Conservation (phyloP, 2,113 vertebrate genomes). For the Protomyctophum bolini region DNA sequence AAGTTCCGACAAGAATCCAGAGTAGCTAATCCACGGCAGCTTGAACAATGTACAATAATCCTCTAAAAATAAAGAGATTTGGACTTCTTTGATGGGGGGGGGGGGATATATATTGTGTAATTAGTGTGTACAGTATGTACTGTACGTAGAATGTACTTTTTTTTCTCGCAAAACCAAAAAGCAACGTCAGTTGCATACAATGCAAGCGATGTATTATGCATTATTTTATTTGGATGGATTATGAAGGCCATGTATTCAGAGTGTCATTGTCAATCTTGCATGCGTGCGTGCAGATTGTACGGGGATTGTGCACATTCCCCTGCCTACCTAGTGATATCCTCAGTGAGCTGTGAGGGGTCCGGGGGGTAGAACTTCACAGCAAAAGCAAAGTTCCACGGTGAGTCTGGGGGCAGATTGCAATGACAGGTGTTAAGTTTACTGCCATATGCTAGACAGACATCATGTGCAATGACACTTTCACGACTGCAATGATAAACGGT, state of each 20-base stretch:
- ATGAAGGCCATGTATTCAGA: slow-evolving; percentile 24
- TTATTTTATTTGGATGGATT: slow-evolving; percentile 27
- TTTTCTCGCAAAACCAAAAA: slow-evolving; percentile 15
- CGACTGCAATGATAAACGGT: neutral
- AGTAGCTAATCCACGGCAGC: slow-evolving; percentile 52
- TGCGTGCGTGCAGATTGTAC: neutral
- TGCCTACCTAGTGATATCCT: slow-evolving; percentile 95
- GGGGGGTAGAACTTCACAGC: slow-evolving; percentile 98
- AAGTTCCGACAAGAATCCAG: slow-evolving; percentile 52
- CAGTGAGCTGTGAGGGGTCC: slow-evolving; percentile 95
- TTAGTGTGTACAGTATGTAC: slow-evolving; percentile 34
- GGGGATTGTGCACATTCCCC: fast-evolving
- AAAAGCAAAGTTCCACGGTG: slow-evolving; percentile 92
- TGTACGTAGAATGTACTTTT: neutral
- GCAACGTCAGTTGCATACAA: slow-evolving; percentile 8
- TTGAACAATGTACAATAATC: slow-evolving; percentile 50
- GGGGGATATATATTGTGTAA: slow-evolving; percentile 34
- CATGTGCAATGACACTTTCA: neutral
- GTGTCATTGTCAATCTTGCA: neutral
- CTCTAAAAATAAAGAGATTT: slow-evolving; percentile 42
- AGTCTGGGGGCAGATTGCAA: slow-evolving; percentile 75
- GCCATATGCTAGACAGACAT: neutral
- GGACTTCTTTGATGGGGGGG: slow-evolving; percentile 44
- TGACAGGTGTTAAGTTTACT: slow-evolving; percentile 11
- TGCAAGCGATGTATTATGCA: neutral